phyloP scores from a whole-genome alignment of 2,797 vertebrate genomes.

The Botia kubotai region DNA sequence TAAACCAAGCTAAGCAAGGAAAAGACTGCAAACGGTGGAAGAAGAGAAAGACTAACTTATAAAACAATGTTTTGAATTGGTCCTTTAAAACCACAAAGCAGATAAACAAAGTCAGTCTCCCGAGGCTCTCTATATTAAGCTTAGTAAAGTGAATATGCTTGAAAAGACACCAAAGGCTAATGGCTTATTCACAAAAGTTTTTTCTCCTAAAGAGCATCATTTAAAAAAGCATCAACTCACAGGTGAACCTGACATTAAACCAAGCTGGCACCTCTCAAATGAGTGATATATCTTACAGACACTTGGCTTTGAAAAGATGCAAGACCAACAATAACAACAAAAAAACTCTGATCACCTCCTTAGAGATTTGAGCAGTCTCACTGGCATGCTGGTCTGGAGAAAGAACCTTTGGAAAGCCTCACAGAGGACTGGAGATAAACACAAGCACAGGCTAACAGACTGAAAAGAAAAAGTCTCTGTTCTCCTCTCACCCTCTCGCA shows the following conservation, averaged over 20 bases:
- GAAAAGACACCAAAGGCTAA: slow-evolving; percentile 24
- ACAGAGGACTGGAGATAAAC: slow-evolving; percentile 59
- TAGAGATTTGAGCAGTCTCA: slow-evolving; percentile 54
- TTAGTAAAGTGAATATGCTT: slow-evolving; percentile 16
- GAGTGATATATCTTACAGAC: slow-evolving; percentile 57
- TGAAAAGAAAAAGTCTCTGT: background rate
- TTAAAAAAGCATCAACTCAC: background rate
- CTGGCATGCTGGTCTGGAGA: slow-evolving; percentile 63
- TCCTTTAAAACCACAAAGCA: background rate
- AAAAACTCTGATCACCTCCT: slow-evolving; percentile 61
- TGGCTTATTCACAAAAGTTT: slow-evolving; percentile 51
- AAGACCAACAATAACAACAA: slow-evolving; percentile 16
- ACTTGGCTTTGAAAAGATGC: slow-evolving; percentile 55
- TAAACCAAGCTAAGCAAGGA: background rate
- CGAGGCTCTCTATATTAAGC: background rate
- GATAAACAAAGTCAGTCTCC: slow-evolving; percentile 17
- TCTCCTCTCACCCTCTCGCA: slow-evolving; percentile 14
- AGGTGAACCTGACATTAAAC: slow-evolving; percentile 61
- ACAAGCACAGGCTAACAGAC: slow-evolving; percentile 1
- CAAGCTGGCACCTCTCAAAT: slow-evolving; percentile 65
- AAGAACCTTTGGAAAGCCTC: slow-evolving; percentile 61
- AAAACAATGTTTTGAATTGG: too few relatives aligned
- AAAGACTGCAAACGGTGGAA: background rate
- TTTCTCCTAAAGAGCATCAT: slow-evolving; percentile 48
- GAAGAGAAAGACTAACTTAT: background rate